phyloP scores from a whole-genome alignment of 2,113 vertebrate genomes.

The Stegastes partitus region DNA sequence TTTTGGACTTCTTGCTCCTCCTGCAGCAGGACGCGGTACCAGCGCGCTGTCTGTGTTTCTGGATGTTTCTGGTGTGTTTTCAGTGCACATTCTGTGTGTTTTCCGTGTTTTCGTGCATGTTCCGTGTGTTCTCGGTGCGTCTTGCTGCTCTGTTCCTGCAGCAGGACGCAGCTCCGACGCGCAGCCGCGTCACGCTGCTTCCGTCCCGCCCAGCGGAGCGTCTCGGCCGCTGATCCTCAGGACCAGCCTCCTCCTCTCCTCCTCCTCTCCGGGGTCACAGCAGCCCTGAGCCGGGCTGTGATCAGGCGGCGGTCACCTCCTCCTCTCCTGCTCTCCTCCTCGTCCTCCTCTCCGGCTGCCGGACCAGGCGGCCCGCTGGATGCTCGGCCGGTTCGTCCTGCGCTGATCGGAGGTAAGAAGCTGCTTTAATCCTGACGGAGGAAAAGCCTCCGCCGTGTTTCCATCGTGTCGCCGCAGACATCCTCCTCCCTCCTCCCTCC shows the following conservation, averaged over 20 bases:
- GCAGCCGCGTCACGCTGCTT: background rate
- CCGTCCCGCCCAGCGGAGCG: background rate
- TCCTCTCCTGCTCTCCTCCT: constrained; percentile 26
- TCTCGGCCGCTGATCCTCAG: constrained; percentile 18
- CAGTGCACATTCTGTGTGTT: too few relatives aligned
- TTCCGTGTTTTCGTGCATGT: too few relatives aligned
- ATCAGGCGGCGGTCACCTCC: constrained; percentile 23
- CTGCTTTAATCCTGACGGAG: background rate
- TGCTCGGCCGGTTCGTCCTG: constrained; percentile 27
- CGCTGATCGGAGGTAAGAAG: constrained; percentile 61
- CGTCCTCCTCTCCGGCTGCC: constrained; percentile 26
- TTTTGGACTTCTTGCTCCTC: too few relatives aligned
- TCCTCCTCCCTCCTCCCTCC: constrained; percentile 43
- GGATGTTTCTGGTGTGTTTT: too few relatives aligned
- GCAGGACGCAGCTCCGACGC: background rate
- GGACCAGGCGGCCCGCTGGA: constrained; percentile 20
- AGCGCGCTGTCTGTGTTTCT: too few relatives aligned
- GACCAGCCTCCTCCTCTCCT: constrained; percentile 17
- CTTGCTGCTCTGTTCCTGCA: too few relatives aligned
- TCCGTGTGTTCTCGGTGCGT: too few relatives aligned
- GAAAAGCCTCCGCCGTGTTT: background rate
- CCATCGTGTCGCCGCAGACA: constrained; percentile 45
- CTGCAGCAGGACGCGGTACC: too few relatives aligned
- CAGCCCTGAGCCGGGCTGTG: constrained; percentile 3
- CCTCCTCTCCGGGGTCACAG: constrained; percentile 20